A percentile compares a stretch with the other conserved stretches of the same genome.
Conservation (phyloP, 2,113 vertebrate genomes). For the Rhinogobius similis region DNA sequence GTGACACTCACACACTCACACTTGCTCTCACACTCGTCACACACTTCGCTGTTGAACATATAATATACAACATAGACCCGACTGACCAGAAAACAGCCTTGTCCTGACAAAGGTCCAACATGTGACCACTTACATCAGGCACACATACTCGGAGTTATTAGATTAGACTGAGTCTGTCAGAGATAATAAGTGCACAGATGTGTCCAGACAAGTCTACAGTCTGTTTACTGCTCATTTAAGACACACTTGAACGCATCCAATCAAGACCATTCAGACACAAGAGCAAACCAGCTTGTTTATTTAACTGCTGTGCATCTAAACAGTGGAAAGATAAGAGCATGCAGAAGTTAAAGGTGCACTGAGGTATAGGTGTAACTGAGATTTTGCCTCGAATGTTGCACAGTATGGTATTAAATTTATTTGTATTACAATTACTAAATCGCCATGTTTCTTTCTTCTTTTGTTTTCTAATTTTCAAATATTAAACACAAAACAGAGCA, state of each 20-base stretch:
- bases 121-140: slow-evolving; percentile 53
- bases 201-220: slow-evolving; percentile 37
- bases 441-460: too few species aligned
- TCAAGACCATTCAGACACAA: slow-evolving; percentile 34
- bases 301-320: neutral
- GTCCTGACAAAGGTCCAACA: slow-evolving; percentile 36
- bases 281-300: neutral
- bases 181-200: slow-evolving; percentile 41
- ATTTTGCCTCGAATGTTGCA: too few species aligned
- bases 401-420: too few species aligned
- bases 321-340: neutral
- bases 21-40: too few species aligned
- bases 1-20: too few species aligned
- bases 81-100: slow-evolving; percentile 2
- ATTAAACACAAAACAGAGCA: too few species aligned
- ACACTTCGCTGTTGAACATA: neutral
- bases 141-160: slow-evolving; percentile 42
- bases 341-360: neutral
- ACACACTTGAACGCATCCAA: slow-evolving; percentile 39
- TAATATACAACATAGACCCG: neutral
- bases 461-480: too few species aligned
- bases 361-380: too few species aligned
- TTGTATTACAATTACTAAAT: too few species aligned
- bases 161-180: slow-evolving; percentile 52
- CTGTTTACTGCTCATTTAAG: slow-evolving; percentile 66